These are phyloP conservation scores for Maconellicoccus hirsutus DNA, from an alignment of 1,140 invertebrate genomes.

Conservation along the genomic window DNA sequence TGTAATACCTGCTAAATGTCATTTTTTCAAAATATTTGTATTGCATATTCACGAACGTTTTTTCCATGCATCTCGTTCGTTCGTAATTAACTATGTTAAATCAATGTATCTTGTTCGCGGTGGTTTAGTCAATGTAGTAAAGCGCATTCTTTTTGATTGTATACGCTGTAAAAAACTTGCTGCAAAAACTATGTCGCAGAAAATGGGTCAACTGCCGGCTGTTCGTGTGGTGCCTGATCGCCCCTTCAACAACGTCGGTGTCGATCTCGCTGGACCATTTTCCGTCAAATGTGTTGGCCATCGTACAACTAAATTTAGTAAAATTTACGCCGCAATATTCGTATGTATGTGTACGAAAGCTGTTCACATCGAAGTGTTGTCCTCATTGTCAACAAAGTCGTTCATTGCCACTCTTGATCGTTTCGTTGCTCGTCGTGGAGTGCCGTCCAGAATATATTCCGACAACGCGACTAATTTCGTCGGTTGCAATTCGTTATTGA, in stretches of 20 bases:
- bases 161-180: conserved; percentile 29
- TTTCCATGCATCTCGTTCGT: conserved; percentile 31
- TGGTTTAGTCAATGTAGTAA: conserved; percentile 28
- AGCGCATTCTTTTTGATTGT: conserved; percentile 29
- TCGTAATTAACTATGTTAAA: conserved; percentile 28
- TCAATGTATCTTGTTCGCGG: conserved; percentile 32
- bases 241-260: conserved; percentile 33
- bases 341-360: conserved; percentile 36
- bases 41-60: conserved; percentile 30
- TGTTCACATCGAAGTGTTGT: conserved; percentile 37
- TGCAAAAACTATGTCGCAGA: conserved; percentile 23
- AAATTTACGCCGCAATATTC: conserved; percentile 37
- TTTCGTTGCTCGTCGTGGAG: conserved; percentile 35
- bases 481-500: neutral
- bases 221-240: conserved; percentile 29
- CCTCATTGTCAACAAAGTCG: conserved; percentile 33
- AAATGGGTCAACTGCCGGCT: conserved; percentile 34
- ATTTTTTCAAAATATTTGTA: conserved; percentile 34
- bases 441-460: conserved; percentile 31
- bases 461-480: conserved; percentile 33
- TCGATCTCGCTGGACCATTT: conserved; percentile 37
- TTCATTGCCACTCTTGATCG: conserved; percentile 35
- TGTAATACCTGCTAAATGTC: conserved; percentile 23
- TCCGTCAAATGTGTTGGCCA: conserved; percentile 30
- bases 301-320: conserved; percentile 30